These are phyloP conservation scores for Prochilodus magdalenae DNA, from an alignment of 2,113 vertebrate species.

Conservation along the genomic window DNA sequence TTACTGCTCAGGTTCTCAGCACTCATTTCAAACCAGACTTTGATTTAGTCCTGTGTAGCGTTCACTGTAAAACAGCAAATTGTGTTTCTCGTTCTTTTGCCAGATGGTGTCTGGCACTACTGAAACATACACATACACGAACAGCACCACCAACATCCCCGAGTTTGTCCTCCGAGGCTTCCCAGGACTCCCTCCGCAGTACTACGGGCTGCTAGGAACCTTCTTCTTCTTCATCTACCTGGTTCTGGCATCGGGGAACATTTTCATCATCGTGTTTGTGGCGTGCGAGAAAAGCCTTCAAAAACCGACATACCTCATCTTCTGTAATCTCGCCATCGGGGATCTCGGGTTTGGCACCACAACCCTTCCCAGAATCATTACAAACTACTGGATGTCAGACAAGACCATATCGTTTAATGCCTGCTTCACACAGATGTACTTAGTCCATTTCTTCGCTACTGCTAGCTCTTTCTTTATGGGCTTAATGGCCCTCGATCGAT, in stretches of 20 bases:
- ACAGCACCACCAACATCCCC: slow-evolving; percentile 30
- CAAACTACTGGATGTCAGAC: slow-evolving; percentile 66
- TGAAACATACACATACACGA: background rate
- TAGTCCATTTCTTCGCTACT: slow-evolving; percentile 69
- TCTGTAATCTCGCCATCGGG: slow-evolving; percentile 63
- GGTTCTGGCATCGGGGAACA: slow-evolving; percentile 62
- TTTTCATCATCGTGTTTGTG: slow-evolving; percentile 68
- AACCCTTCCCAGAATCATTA: slow-evolving; percentile 68
- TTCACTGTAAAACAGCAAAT: too few species aligned
- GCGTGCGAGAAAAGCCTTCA: slow-evolving; percentile 56
- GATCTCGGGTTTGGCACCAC: slow-evolving; percentile 62
- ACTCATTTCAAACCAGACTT: background rate
- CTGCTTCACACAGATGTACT: slow-evolving; percentile 73
- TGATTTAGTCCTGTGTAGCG: background rate
- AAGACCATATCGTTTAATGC: slow-evolving; percentile 58
- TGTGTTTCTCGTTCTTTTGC: background rate
- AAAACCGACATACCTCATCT: slow-evolving; percentile 59
- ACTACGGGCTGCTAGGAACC: slow-evolving; percentile 58
- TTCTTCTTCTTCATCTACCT: slow-evolving; percentile 66
- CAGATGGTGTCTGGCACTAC: slow-evolving; percentile 22
- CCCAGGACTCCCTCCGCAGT: slow-evolving; percentile 62
- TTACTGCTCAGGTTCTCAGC: too few species aligned
- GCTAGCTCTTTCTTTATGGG: slow-evolving; percentile 67
- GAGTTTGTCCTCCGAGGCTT: slow-evolving; percentile 68
- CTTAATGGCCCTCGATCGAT: slow-evolving; percentile 73